Percentiles rank a stretch among this genome's conserved stretches.
Conservation (phyloP, 2,888 invertebrate genomes). For the Corythucha ciliata region DNA sequence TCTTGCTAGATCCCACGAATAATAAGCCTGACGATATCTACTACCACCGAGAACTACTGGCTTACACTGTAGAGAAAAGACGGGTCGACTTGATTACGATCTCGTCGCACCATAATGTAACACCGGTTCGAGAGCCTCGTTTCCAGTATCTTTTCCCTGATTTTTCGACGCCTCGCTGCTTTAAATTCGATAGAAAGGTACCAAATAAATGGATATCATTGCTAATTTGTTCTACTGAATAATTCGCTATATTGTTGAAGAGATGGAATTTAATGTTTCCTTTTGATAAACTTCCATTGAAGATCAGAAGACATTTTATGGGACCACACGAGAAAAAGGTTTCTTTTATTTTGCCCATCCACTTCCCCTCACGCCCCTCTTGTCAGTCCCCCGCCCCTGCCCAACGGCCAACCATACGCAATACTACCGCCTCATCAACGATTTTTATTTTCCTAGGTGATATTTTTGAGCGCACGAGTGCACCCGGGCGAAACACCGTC, state of each 20-base stretch:
- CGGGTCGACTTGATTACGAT: constrained; percentile 75
- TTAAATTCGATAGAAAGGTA: constrained; percentile 73
- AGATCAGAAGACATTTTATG: constrained; percentile 15
- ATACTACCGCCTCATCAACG: too few species aligned
- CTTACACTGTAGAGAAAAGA: constrained; percentile 66
- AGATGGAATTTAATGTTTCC: constrained; percentile 15
- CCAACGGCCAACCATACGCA: too few species aligned
- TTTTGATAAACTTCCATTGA: constrained; percentile 16
- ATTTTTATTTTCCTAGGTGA: constrained; percentile 53
- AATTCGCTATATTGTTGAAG: constrained; percentile 6
- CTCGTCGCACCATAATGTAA: constrained; percentile 68
- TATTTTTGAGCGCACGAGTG: constrained; percentile 78
- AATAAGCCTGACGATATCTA: constrained; percentile 60
- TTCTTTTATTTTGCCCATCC: not conserved
- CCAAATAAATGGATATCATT: constrained; percentile 7
- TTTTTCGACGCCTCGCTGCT: constrained; percentile 53
- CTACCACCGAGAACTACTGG: constrained; percentile 70
- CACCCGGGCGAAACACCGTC: constrained; percentile 90
- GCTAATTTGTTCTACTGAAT: not conserved
- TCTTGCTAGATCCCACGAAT: constrained; percentile 24
- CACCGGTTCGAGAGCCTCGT: constrained; percentile 58
- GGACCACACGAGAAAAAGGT: constrained; percentile 18
- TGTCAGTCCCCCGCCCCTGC: not conserved
- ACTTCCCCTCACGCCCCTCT: not conserved
- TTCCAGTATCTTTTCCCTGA: constrained; percentile 69